phyloP scores from a whole-genome alignment of 2,888 invertebrate genomes.

The Brachyptera risi region DNA sequence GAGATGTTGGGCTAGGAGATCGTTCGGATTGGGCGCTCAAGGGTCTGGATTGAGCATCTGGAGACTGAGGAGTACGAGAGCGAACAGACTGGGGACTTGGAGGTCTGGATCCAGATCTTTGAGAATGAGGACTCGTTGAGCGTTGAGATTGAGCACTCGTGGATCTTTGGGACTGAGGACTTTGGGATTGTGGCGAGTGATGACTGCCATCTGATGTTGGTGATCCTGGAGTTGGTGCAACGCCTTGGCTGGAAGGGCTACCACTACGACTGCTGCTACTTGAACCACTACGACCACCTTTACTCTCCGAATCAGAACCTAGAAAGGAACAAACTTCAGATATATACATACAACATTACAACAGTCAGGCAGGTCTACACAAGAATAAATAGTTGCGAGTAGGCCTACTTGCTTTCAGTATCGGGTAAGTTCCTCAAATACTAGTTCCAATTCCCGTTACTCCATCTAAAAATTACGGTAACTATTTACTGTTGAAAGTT shows the following conservation, averaged over 20 bases:
- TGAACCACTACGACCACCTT: conserved; percentile 44
- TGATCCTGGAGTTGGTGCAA: conserved; percentile 44
- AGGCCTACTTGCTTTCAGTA: too few species aligned
- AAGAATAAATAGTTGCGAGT: too few species aligned
- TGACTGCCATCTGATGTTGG: conserved; percentile 32
- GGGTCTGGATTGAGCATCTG: conserved; percentile 1
- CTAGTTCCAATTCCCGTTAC: too few species aligned
- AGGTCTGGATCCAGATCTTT: conserved; percentile 37
- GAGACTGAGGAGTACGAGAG: conserved; percentile 24
- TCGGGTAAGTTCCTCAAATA: too few species aligned
- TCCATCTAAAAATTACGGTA: too few species aligned
- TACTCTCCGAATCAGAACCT: conserved; percentile 48
- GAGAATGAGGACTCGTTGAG: conserved; percentile 40
- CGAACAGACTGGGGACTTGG: conserved; percentile 42
- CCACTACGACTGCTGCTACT: conserved; percentile 44
- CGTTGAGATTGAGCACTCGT: conserved; percentile 41
- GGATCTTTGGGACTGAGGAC: conserved; percentile 36
- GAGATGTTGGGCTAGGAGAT: conserved; percentile 33
- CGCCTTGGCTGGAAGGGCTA: conserved; percentile 44
- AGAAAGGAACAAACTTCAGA: background rate
- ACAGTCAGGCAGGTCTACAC: too few species aligned
- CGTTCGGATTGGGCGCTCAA: conserved; percentile 5
- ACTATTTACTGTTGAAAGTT: too few species aligned
- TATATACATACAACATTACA: background rate
- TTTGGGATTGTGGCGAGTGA: conserved; percentile 31